These are phyloP conservation scores for Pseudocheirus occidentalis DNA, from an alignment of 2,797 vertebrate species.

Conservation along the genomic window DNA sequence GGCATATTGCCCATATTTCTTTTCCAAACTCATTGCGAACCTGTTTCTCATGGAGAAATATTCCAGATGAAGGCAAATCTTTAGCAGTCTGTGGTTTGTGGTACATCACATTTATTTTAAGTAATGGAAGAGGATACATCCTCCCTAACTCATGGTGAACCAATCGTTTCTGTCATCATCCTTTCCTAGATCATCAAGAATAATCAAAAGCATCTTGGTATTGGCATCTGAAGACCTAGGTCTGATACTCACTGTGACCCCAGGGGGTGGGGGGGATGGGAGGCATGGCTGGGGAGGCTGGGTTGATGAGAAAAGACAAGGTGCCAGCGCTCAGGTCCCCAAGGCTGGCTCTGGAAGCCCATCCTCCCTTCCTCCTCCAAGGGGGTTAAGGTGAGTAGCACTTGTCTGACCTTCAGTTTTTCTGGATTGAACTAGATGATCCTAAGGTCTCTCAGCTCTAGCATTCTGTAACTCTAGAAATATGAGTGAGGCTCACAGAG, in stretches of 20 bases:
- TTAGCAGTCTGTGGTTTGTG: background rate
- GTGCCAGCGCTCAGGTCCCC: too few relatives aligned
- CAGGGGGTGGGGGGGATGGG: background rate
- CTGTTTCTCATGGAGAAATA: slow-evolving; percentile 9
- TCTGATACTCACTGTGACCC: background rate
- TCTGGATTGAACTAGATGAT: too few relatives aligned
- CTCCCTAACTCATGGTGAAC: slow-evolving; percentile 13
- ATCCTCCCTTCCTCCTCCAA: too few relatives aligned
- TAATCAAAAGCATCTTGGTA: background rate
- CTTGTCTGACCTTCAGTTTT: too few relatives aligned
- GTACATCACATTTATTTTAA: background rate
- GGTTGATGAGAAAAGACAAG: too few relatives aligned
- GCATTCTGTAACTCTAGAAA: too few relatives aligned
- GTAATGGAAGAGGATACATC: background rate
- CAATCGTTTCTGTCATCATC: background rate
- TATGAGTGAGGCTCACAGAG: too few relatives aligned
- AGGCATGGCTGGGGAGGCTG: background rate
- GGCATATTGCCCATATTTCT: background rate
- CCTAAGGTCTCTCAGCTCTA: too few relatives aligned
- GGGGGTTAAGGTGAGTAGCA: too few relatives aligned
- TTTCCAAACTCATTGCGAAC: background rate
- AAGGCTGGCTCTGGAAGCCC: too few relatives aligned
- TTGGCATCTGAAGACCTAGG: background rate
- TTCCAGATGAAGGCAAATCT: slow-evolving; percentile 1
- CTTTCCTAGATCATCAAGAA: background rate